Evolutionary conservation across 2,888 invertebrate genomes (phyloP).

Genomic region (Halictus ligatus): DNA sequence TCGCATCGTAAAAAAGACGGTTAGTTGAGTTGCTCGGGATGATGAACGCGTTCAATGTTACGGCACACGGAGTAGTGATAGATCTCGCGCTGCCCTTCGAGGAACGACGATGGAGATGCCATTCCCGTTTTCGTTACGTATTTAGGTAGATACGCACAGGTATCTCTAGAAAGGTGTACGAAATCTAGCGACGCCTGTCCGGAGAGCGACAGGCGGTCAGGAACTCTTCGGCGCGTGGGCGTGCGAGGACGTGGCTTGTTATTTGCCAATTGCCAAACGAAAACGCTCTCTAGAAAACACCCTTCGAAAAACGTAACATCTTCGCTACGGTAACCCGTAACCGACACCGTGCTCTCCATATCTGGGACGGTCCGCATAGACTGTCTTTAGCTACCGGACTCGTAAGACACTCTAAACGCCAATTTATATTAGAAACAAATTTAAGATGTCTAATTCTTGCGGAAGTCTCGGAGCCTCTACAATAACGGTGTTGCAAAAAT

Average conservation of each 20-base stretch:
- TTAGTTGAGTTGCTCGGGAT: constrained; percentile 23
- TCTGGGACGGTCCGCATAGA: not conserved
- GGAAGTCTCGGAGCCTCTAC: too few relatives aligned
- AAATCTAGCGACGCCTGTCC: constrained; percentile 75
- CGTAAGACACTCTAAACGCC: not conserved
- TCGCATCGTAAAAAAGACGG: constrained; percentile 46
- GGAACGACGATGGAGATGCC: constrained; percentile 44
- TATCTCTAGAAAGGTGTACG: constrained; percentile 67
- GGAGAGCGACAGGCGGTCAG: constrained; percentile 75
- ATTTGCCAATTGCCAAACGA: constrained; percentile 22
- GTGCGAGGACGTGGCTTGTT: constrained; percentile 75
- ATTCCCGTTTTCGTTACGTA: constrained; percentile 49
- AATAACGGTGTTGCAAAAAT: not conserved
- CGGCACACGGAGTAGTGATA: constrained; percentile 21
- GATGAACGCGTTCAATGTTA: constrained; percentile 38
- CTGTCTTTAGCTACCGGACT: not conserved
- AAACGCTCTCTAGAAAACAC: not conserved
- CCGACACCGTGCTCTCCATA: not conserved
- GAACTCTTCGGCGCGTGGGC: constrained; percentile 78
- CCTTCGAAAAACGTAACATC: not conserved
- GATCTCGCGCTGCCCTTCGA: constrained; percentile 41
- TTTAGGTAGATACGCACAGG: constrained; percentile 66
- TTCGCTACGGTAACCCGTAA: not conserved
- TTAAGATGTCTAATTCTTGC: not conserved
- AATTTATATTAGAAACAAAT: not conserved